Evolutionary conservation across 2,888 invertebrate genomes (phyloP).

Genomic region (Pollenia amentaria): DNA sequence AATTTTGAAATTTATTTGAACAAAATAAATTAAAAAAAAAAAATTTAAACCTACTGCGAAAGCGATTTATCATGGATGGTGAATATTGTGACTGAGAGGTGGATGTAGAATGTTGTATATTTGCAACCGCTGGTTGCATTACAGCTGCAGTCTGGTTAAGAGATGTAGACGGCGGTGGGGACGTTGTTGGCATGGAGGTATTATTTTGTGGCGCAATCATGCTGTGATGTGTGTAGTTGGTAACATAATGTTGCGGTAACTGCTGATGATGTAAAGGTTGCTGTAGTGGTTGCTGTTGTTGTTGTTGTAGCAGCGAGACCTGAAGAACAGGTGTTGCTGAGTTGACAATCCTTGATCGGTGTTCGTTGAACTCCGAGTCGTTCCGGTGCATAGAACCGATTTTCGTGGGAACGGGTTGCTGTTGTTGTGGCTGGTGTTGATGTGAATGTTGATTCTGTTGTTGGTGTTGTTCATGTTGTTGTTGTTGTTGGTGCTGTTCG

Average conservation of each 20-base stretch:
- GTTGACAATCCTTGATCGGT: too few species aligned
- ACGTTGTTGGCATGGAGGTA: slow-evolving; percentile 39
- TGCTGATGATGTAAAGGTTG: slow-evolving; percentile 74
- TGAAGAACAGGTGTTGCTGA: too few species aligned
- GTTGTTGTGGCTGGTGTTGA: slow-evolving; percentile 68
- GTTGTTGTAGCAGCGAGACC: slow-evolving; percentile 76
- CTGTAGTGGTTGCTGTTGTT: slow-evolving; percentile 76
- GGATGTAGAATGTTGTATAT: slow-evolving; percentile 75
- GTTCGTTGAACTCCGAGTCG: too few species aligned
- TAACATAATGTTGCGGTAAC: slow-evolving; percentile 67
- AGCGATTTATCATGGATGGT: slow-evolving; percentile 80
- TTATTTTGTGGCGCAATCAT: slow-evolving; percentile 62
- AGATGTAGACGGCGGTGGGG: slow-evolving; percentile 42
- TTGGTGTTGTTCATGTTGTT: slow-evolving; percentile 72
- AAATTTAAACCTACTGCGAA: slow-evolving; percentile 76
- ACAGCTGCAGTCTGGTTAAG: slow-evolving; percentile 35
- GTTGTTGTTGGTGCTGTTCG: slow-evolving; percentile 76
- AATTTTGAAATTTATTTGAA: slow-evolving; percentile 1
- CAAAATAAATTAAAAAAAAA: neutral
- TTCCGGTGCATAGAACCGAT: too few species aligned
- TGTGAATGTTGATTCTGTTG: slow-evolving; percentile 72
- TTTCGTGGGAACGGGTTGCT: too few species aligned
- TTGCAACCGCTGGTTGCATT: slow-evolving; percentile 67
- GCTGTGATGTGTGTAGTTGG: slow-evolving; percentile 63
- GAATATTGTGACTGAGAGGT: slow-evolving; percentile 79